Conservation (phyloP, 2,113 vertebrate genomes). For the Campylomormyrus tamandua region DNA sequence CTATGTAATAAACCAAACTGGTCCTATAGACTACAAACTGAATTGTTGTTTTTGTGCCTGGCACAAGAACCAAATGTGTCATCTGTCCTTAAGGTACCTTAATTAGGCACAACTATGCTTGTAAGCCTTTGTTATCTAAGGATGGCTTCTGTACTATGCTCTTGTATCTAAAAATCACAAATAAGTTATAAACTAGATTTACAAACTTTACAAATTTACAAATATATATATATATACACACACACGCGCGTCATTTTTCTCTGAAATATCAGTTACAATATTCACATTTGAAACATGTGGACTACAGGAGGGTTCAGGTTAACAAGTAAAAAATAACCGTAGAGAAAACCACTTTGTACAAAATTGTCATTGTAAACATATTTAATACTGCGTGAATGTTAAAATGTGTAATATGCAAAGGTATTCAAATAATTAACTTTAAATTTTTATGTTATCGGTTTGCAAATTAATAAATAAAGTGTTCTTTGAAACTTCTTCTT, state of each 20-base stretch:
- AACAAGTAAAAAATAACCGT: not conserved
- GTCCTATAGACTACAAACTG: not conserved
- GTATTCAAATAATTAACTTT: not conserved
- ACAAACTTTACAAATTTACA: not conserved
- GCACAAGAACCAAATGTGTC: not conserved
- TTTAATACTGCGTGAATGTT: not conserved
- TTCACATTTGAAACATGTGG: not conserved
- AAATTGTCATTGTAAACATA: not conserved
- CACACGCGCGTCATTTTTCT: not conserved
- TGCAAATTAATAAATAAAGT: not conserved
- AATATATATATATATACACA: not conserved
- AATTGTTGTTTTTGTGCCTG: not conserved
- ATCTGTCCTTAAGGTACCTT: not conserved
- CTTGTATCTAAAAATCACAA: not conserved
- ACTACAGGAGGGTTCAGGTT: not conserved
- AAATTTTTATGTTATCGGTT: not conserved
- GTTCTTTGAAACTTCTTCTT: not conserved
- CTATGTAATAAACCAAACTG: not conserved
- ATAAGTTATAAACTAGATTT: not conserved
- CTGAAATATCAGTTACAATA: not conserved
- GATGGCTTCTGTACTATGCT: not conserved
- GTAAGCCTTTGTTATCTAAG: not conserved
- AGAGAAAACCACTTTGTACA: not conserved
- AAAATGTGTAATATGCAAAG: not conserved
- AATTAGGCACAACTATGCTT: not conserved